Evolutionary conservation across 2,888 invertebrate species (phyloP).

Genomic region (Xanthorhoe designata): DNA sequence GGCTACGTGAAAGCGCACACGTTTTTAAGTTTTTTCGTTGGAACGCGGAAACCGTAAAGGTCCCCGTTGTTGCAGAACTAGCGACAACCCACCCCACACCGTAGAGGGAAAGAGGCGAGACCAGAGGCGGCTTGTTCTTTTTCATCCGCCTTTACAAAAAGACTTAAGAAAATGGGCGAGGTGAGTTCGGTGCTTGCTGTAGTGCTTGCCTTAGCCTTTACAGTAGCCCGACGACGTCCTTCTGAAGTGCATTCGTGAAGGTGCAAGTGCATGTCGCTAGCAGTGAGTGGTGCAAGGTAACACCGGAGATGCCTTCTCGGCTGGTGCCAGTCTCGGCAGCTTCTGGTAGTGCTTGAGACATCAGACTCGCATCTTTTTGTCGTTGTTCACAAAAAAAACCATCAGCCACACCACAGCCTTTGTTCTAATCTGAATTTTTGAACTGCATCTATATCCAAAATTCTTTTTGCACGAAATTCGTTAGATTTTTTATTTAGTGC

Average conservation of each 20-base stretch:
- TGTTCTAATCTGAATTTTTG: slow-evolving; percentile 34
- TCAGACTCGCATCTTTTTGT: slow-evolving; percentile 52
- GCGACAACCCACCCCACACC: slow-evolving; percentile 79
- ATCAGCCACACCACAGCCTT: slow-evolving; percentile 55
- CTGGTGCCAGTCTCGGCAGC: slow-evolving; percentile 49
- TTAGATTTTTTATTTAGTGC: slow-evolving; percentile 18
- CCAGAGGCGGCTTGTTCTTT: slow-evolving; percentile 80
- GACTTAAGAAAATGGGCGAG: slow-evolving; percentile 85
- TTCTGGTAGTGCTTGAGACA: slow-evolving; percentile 65
- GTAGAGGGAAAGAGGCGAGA: slow-evolving; percentile 80
- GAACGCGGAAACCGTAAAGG: slow-evolving; percentile 80
- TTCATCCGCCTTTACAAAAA: slow-evolving; percentile 81
- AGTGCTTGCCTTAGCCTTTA: slow-evolving; percentile 77
- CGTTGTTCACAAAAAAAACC: slow-evolving; percentile 50
- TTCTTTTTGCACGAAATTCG: slow-evolving; percentile 28
- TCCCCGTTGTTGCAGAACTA: slow-evolving; percentile 84
- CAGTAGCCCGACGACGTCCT: slow-evolving; percentile 61
- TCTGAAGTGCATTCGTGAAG: slow-evolving; percentile 75
- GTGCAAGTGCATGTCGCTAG: slow-evolving; percentile 75
- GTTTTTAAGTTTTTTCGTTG: slow-evolving; percentile 81
- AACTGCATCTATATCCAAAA: slow-evolving; percentile 5
- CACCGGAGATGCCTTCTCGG: slow-evolving; percentile 44
- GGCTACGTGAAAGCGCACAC: slow-evolving; percentile 81
- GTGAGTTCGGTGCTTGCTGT: slow-evolving; percentile 83
- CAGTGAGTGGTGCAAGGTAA: slow-evolving; percentile 70